These are phyloP conservation scores for Alauda arvensis DNA, from an alignment of 2,797 vertebrate species.

Conservation along the genomic window DNA sequence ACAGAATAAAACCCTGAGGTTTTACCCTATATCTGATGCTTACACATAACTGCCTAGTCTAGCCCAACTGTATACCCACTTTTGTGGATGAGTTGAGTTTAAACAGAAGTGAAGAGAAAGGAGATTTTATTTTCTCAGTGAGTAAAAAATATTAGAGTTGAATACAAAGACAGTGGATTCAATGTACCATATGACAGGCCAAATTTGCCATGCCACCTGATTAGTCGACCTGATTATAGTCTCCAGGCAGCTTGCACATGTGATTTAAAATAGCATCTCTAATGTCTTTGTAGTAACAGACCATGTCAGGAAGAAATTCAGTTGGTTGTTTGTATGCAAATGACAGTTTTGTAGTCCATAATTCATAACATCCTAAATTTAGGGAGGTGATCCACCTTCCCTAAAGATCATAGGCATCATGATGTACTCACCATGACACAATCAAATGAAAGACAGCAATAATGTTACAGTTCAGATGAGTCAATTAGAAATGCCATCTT, in stretches of 20 bases:
- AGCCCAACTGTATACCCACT: not conserved
- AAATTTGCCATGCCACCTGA: constrained; percentile 20
- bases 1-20: not conserved
- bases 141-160: not conserved
- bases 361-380: not conserved
- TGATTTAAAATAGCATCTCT: constrained; percentile 9
- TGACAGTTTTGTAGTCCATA: not conserved
- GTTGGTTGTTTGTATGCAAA: not conserved
- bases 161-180: not conserved
- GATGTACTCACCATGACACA: not conserved
- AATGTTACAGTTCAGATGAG: constrained; percentile 8
- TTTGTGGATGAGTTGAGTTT: not conserved
- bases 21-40: not conserved
- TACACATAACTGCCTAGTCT: not conserved
- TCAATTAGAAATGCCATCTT: constrained; percentile 31
- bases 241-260: not conserved
- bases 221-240: constrained; percentile 6
- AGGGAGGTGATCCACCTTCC: constrained; percentile 4
- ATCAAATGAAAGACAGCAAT: not conserved
- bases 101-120: not conserved
- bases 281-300: constrained; percentile 10
- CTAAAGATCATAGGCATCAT: not conserved
- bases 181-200: not conserved
- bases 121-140: not conserved
- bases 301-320: not conserved